phyloP scores from a whole-genome alignment of 2,113 vertebrate species.

The Onychorhynchus coronatus region DNA sequence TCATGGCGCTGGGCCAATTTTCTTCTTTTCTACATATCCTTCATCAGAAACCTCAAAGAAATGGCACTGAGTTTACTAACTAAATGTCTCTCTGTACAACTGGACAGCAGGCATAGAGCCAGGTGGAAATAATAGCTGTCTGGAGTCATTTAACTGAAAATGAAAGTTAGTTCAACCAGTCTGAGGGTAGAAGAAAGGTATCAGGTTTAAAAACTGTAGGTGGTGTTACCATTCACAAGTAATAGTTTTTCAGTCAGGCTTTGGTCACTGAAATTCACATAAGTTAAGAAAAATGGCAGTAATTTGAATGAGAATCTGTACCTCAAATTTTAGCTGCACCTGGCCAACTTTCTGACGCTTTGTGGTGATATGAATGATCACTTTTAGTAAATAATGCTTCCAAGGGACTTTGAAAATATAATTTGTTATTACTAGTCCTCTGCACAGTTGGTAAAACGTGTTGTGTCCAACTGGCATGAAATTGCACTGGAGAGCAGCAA shows the following conservation, averaged over 20 bases:
- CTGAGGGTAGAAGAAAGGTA: not conserved
- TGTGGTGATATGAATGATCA: not conserved
- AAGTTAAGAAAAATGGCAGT: not conserved
- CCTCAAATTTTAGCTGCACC: not conserved
- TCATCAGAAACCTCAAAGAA: conserved; percentile 27
- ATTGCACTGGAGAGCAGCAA: not conserved
- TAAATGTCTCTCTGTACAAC: not conserved
- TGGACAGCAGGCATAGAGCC: not conserved
- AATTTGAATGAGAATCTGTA: not conserved
- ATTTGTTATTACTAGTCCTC: not conserved
- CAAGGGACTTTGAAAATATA: not conserved
- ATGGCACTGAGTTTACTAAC: not conserved
- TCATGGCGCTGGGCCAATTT: not conserved
- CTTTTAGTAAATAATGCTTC: not conserved
- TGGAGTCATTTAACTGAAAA: conserved; percentile 5
- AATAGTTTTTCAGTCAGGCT: not conserved
- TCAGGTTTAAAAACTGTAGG: not conserved
- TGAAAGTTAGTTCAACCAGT: not conserved
- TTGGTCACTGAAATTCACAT: not conserved
- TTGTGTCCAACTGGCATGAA: not conserved
- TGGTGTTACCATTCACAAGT: not conserved
- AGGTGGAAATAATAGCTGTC: not conserved
- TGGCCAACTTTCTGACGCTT: not conserved
- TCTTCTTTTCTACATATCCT: not conserved
- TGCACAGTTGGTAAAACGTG: not conserved